Percentiles rank a stretch among this genome's conserved stretches.
phyloP scores from a whole-genome alignment of 2,113 vertebrate species.

The Hyperoodon ampullatus region DNA sequence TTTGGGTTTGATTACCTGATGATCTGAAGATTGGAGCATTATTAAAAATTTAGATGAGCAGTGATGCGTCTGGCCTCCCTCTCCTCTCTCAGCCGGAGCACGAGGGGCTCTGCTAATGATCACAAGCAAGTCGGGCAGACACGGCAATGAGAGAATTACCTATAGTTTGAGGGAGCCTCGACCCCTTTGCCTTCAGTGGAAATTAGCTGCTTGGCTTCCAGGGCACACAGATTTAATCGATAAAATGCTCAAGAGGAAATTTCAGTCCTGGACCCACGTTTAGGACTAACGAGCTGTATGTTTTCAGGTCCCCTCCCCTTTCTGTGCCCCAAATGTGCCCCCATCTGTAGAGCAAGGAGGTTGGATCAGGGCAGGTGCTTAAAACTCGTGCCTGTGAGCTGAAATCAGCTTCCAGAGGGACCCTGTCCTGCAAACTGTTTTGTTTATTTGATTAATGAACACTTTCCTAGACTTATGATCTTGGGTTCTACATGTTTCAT shows the following conservation, averaged over 20 bases:
- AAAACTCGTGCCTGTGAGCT: not conserved
- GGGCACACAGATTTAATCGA: not conserved
- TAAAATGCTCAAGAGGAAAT: not conserved
- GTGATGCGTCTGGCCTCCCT: not conserved
- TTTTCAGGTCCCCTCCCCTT: not conserved
- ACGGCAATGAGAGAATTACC: conserved; percentile 58
- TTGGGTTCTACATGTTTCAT: fast-evolving
- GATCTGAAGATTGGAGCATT: conserved; percentile 60
- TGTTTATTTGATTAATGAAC: not conserved
- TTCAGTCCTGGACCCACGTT: too few species aligned
- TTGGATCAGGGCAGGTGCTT: not conserved
- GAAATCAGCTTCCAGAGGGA: too few species aligned
- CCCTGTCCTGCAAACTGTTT: not conserved
- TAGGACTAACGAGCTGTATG: not conserved
- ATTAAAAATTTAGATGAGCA: conserved; percentile 79
- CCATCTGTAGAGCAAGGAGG: not conserved
- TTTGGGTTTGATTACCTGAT: conserved; percentile 71
- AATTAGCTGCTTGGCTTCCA: not conserved
- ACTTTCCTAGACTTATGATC: not conserved
- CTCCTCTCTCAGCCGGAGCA: not conserved
- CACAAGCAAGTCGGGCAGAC: not conserved
- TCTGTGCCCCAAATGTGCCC: not conserved
- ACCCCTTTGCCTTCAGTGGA: conserved; percentile 7
- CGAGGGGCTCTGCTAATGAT: conserved; percentile 64
- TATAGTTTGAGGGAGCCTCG: not conserved